phyloP scores from a whole-genome alignment of 2,113 vertebrate genomes.

The Indri indri region DNA sequence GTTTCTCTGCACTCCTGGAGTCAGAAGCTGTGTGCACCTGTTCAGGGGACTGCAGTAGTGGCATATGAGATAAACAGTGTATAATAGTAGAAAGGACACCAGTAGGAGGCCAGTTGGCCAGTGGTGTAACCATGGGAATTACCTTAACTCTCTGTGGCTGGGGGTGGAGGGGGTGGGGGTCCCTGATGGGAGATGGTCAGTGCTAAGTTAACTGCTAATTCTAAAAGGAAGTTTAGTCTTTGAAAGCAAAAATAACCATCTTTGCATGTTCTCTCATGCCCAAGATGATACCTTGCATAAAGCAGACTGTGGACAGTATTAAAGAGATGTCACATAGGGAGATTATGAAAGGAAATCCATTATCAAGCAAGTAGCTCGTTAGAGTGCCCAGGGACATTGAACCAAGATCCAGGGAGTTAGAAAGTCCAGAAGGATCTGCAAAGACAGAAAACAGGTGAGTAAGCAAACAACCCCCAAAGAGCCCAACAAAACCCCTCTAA shows the following conservation, averaged over 20 bases:
- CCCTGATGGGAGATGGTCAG: not conserved
- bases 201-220: not conserved
- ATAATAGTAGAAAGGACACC: not conserved
- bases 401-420: not conserved
- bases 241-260: not conserved
- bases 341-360: not conserved
- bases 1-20: not conserved
- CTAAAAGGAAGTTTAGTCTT: not conserved
- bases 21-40: not conserved
- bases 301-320: not conserved
- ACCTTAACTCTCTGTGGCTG: not conserved
- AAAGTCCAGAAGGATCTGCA: not conserved
- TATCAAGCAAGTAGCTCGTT: not conserved
- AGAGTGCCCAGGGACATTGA: not conserved
- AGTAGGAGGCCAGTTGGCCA: not conserved
- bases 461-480: not conserved
- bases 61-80: not conserved
- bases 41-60: not conserved
- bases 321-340: not conserved
- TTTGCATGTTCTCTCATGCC: not conserved
- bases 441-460: constrained; percentile 28
- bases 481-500: not conserved
- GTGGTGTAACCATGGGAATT: not conserved
- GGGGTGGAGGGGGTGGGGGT: not conserved
- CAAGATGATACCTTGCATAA: not conserved